Base-by-base conservation (phyloP, 1,140 invertebrate genomes). In the Drosophila punjabiensis region DNA sequence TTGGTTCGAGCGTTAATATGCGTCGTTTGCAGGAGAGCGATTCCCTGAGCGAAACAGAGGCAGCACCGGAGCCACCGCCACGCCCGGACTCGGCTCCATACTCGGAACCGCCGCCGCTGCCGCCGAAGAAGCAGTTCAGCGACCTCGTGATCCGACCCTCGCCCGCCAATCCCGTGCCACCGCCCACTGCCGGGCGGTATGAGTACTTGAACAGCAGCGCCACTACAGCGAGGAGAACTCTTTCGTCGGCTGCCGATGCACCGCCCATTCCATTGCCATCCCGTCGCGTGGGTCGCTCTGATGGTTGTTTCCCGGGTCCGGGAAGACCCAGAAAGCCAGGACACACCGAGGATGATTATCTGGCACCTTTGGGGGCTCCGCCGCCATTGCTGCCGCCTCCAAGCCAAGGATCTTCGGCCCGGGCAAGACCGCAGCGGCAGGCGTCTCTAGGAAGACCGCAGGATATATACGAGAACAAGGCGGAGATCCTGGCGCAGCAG, bases 21-120 rank as follows among this genome's bases (percentile, higher is more conserved):
- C 81, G 93, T 0, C 91, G 93, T 0, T 61, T 93, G 32, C 93
- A 93, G 62, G 93, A 93, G 52, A 93, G 92, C 45, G 93, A 93
- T 60, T 93, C 93, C 10, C 69, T 93, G 92, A 85, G 93, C 93
- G 89, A 94, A 94, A 79, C 93, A 11, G 93, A 93, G 62, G 47
- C 93, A 79, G 95, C 95, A 20, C 96, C 96, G 0, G 95, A 96
- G 93, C 95, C 95, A 28, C 96, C 96, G 14, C 96, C 96, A 4
- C 93, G 96, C 58, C 96, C 95, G 3, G 94, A 93, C 62, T 91
- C 92, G 63, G 91, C 93, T 70, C 88, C 86, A 69, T 89, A 95
- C 89, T 93, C 94, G 91, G 93, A 97, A 76, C 97, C 97, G 1
- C 97, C 97, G 11, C 97, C 97, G 2, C 93, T 98, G 64, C 97